phyloP scores from a whole-genome alignment of 2,113 vertebrate species.

The Ovibos moschatus region DNA sequence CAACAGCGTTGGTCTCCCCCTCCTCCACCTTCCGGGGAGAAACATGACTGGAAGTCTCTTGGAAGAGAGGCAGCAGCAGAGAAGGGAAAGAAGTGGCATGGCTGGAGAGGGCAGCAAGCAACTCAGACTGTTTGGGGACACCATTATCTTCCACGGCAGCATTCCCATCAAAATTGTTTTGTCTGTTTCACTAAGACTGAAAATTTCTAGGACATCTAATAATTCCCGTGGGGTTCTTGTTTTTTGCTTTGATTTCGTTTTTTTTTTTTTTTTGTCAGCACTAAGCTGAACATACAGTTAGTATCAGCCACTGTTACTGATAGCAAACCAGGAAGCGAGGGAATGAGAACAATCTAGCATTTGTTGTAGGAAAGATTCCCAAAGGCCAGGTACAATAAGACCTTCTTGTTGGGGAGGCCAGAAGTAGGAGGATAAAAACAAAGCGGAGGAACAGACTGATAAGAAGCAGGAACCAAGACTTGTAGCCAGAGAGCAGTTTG shows the following conservation, averaged over 20 bases:
- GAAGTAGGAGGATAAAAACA: slow-evolving; percentile 46
- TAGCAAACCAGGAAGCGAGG: slow-evolving; percentile 45
- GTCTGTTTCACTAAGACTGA: neutral
- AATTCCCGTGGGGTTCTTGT: neutral
- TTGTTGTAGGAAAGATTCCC: slow-evolving; percentile 50
- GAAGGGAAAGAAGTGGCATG: neutral
- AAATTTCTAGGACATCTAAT: neutral
- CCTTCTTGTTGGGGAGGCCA: slow-evolving; percentile 18
- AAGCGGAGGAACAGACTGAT: slow-evolving; percentile 13
- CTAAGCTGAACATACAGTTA: neutral
- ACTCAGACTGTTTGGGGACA: neutral
- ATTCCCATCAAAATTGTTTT: neutral
- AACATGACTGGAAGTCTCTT: neutral
- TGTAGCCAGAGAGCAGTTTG: neutral
- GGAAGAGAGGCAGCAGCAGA: neutral
- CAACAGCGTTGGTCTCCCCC: too few species aligned
- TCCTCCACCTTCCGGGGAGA: neutral
- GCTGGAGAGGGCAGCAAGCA: neutral
- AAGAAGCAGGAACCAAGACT: slow-evolving; percentile 44
- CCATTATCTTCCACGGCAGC: neutral
- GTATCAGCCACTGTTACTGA: slow-evolving; percentile 37
- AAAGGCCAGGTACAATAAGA: slow-evolving; percentile 56
- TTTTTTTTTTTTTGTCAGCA: neutral
- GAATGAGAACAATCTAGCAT: slow-evolving; percentile 37
- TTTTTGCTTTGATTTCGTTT: neutral